A percentile compares a stretch with the other conserved stretches of the same genome.
phyloP scores from a whole-genome alignment of 2,888 invertebrate species.

The Drosophila merina region DNA sequence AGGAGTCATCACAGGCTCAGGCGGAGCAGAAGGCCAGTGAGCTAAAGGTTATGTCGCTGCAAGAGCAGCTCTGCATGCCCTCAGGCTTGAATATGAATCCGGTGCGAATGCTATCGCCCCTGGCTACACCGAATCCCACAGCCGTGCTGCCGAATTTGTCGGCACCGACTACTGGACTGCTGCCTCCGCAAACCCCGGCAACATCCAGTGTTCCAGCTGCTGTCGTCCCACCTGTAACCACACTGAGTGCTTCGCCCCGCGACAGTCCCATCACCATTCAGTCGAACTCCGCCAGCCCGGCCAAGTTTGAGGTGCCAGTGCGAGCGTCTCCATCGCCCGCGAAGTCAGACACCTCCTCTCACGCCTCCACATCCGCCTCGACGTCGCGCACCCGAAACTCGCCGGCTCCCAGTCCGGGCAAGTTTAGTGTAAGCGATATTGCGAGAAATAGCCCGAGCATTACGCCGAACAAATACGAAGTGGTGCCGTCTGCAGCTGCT shows the following conservation, averaged over 20 bases:
- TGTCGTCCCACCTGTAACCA: slow-evolving; percentile 23
- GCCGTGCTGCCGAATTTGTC: slow-evolving; percentile 49
- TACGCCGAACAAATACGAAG: slow-evolving; percentile 82
- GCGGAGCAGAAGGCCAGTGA: slow-evolving; percentile 80
- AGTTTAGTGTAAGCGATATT: slow-evolving; percentile 83
- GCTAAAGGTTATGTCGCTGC: slow-evolving; percentile 81
- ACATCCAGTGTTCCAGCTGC: slow-evolving; percentile 21
- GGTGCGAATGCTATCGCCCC: slow-evolving; percentile 81
- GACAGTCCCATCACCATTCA: slow-evolving; percentile 84
- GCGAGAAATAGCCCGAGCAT: slow-evolving; percentile 83
- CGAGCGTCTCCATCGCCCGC: slow-evolving; percentile 86
- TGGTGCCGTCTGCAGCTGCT: slow-evolving; percentile 67
- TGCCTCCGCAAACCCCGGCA: slow-evolving; percentile 33
- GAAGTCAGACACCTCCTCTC: slow-evolving; percentile 86
- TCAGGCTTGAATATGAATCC: slow-evolving; percentile 84
- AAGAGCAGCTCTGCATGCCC: slow-evolving; percentile 83
- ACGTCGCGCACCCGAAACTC: slow-evolving; percentile 85
- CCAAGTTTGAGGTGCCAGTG: slow-evolving; percentile 86
- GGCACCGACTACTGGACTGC: slow-evolving; percentile 30
- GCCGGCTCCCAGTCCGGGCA: slow-evolving; percentile 84
- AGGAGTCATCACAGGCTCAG: slow-evolving; percentile 59
- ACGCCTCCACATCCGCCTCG: slow-evolving; percentile 78
- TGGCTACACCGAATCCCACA: slow-evolving; percentile 81
- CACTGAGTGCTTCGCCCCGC: slow-evolving; percentile 77
- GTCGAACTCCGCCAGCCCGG: slow-evolving; percentile 83